These are phyloP conservation scores for Catocala nupta DNA, from an alignment of 2,888 invertebrate species.

Conservation along the genomic window DNA sequence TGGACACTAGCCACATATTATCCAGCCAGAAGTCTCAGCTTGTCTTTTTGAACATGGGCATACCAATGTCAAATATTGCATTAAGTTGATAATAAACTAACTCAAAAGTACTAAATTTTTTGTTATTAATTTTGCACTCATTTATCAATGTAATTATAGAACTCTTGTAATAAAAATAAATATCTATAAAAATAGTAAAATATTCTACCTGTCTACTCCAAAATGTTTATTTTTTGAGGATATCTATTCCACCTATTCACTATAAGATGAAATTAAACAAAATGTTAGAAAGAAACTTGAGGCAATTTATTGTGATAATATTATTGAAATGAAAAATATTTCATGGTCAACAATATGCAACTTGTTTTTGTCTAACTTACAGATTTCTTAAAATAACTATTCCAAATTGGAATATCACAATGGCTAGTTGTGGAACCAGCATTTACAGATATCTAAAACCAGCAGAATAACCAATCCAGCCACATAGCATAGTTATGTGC, in stretches of 20 bases:
- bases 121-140: constrained; percentile 71
- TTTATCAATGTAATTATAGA: constrained; percentile 58
- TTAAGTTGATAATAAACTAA: constrained; percentile 76
- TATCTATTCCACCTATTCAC: background rate
- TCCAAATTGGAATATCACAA: constrained; percentile 68
- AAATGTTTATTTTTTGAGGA: constrained; percentile 64
- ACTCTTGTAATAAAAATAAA: constrained; percentile 62
- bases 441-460: constrained; percentile 40
- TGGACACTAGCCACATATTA: constrained; percentile 73
- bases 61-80: constrained; percentile 72
- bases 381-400: constrained; percentile 60
- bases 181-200: constrained; percentile 73
- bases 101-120: constrained; percentile 70
- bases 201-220: constrained; percentile 56
- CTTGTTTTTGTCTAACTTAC: constrained; percentile 59
- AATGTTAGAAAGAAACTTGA: constrained; percentile 64
- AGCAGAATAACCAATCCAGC: constrained; percentile 46
- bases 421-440: constrained; percentile 61
- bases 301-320: constrained; percentile 74
- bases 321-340: constrained; percentile 70
- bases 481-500: constrained; percentile 39
- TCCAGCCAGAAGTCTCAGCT: constrained; percentile 43
- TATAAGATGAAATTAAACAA: constrained; percentile 41
- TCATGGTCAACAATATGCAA: constrained; percentile 69
- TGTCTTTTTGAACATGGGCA: constrained; percentile 59